Conservation (phyloP, 2,113 vertebrate genomes). For the Notiomystis cincta region DNA sequence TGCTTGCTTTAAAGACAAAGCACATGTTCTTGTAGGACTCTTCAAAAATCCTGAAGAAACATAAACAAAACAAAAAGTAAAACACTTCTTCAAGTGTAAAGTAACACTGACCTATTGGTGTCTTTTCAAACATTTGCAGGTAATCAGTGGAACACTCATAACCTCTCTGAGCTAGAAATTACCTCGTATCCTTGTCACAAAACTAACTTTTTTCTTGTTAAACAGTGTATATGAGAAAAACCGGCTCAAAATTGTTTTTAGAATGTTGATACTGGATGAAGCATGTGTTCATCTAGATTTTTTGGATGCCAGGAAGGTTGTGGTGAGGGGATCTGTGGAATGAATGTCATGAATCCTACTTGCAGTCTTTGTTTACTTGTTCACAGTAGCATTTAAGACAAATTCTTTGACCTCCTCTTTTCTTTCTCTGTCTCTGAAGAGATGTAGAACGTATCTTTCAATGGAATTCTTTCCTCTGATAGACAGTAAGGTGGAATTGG, state of each 20-base stretch:
- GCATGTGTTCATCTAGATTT: background rate
- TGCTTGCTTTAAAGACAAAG: background rate
- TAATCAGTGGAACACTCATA: background rate
- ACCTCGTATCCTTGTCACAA: background rate
- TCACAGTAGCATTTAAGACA: background rate
- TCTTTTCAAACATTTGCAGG: background rate
- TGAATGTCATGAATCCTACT: background rate
- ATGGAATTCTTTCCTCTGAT: background rate
- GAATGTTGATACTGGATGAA: background rate
- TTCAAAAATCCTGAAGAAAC: background rate
- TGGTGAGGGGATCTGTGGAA: background rate
- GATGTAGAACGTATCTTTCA: background rate
- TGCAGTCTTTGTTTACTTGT: background rate
- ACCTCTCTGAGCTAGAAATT: background rate
- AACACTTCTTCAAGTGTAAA: background rate
- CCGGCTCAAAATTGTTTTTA: background rate
- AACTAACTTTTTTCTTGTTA: background rate
- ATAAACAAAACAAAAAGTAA: background rate
- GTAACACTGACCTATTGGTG: background rate
- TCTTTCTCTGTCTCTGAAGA: background rate
- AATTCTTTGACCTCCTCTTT: background rate
- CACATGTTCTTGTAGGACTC: background rate
- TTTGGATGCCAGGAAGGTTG: background rate
- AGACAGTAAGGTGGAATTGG: background rate
- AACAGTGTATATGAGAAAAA: background rate